phyloP scores from a whole-genome alignment of 2,888 invertebrate species.

The Geophilus truncorum region DNA sequence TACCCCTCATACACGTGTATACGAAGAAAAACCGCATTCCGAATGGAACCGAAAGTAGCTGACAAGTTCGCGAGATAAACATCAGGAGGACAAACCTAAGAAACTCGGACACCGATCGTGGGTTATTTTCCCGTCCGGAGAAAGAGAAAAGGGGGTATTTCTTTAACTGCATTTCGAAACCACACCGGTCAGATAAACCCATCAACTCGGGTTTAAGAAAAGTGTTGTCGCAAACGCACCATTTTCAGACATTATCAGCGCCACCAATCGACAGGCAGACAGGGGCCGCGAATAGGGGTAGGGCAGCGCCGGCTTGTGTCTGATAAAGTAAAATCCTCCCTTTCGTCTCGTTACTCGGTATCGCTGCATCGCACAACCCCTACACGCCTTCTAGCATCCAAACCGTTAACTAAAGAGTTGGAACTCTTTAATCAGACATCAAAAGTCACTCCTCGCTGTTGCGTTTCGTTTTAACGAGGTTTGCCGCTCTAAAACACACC shows the following conservation, averaged over 20 bases:
- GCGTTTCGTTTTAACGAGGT: neutral
- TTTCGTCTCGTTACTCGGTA: neutral
- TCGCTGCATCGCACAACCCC: neutral
- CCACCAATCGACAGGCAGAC: conserved; percentile 1
- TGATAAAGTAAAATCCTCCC: neutral
- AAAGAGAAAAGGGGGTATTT: neutral
- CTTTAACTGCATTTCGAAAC: conserved; percentile 14
- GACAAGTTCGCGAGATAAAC: neutral
- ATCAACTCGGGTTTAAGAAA: conserved; percentile 4
- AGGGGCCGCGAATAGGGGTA: conserved; percentile 1
- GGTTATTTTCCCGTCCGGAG: neutral
- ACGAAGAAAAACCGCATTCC: neutral
- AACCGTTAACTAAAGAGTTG: neutral
- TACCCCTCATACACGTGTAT: too few relatives aligned
- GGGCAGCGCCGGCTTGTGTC: conserved; percentile 8
- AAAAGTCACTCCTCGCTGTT: neutral
- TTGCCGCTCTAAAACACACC: neutral
- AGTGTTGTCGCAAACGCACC: conserved; percentile 7
- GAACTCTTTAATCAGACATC: too few relatives aligned
- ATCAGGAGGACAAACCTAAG: neutral
- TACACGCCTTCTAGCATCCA: neutral
- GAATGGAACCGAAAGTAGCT: neutral
- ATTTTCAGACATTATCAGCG: neutral
- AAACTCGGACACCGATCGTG: neutral
- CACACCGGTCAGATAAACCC: conserved; percentile 8